These are phyloP conservation scores for Cheilosia pagana DNA, from an alignment of 2,888 invertebrate genomes.

Conservation along the genomic window DNA sequence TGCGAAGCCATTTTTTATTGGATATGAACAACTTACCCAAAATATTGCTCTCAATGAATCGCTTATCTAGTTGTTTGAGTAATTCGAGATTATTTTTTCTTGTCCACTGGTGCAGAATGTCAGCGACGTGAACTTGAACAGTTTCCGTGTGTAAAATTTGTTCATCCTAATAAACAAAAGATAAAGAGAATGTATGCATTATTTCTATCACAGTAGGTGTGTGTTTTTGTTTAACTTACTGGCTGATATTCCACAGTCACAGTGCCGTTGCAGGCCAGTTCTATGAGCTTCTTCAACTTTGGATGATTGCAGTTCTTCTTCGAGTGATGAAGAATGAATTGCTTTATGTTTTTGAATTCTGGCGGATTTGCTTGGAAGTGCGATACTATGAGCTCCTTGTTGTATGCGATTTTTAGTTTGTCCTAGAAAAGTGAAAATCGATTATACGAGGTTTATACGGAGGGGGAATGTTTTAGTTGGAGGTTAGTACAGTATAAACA, in stretches of 20 bases:
- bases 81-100: conserved; percentile 80
- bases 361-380: conserved; percentile 77
- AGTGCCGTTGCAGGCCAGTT: conserved; percentile 79
- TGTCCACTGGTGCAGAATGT: conserved; percentile 81
- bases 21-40: conserved; percentile 79
- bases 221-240: conserved; percentile 78
- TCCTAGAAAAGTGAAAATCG: conserved; percentile 76
- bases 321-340: conserved; percentile 81
- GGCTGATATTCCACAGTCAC: conserved; percentile 80
- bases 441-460: neutral
- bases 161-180: conserved; percentile 74
- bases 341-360: conserved; percentile 78
- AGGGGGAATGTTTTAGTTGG: neutral
- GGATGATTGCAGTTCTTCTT: conserved; percentile 82
- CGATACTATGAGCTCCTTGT: conserved; percentile 79
- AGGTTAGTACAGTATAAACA: no score
- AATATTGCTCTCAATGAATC: conserved; percentile 81
- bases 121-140: conserved; percentile 80
- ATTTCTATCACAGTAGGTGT: no score
- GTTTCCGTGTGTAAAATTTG: conserved; percentile 76
- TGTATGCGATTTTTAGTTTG: conserved; percentile 80
- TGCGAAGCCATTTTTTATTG: neutral
- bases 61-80: conserved; percentile 80
- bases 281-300: conserved; percentile 80
- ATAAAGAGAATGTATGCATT: neutral